Percentiles rank a stretch among this genome's conserved stretches.
phyloP scores from a whole-genome alignment of 2,797 vertebrate genomes.

The Netta rufina region DNA sequence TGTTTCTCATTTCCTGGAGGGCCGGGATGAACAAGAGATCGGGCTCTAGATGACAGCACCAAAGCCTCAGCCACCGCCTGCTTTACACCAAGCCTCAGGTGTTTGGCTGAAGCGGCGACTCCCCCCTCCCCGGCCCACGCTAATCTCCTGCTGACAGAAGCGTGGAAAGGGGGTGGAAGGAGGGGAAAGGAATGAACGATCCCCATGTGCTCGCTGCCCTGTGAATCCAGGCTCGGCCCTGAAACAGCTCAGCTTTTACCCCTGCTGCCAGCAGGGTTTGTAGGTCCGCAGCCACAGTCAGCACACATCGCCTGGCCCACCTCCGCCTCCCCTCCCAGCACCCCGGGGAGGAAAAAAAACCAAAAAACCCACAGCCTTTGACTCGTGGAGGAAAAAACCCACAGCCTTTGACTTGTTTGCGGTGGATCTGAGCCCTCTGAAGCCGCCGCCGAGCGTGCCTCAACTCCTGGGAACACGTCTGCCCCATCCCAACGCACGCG shows the following conservation, averaged over 20 bases:
- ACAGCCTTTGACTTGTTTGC: conserved; percentile 33
- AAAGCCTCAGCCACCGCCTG: conserved; percentile 23
- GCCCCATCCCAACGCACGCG: not conserved
- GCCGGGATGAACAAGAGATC: conserved; percentile 58
- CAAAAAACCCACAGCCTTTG: conserved; percentile 10
- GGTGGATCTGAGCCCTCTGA: conserved; percentile 44
- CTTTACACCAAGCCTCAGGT: not conserved
- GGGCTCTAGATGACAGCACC: conserved; percentile 25
- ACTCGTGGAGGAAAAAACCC: not conserved
- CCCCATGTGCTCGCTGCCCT: not conserved
- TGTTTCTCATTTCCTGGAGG: conserved; percentile 69
- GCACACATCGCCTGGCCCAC: not conserved
- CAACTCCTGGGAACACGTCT: conserved; percentile 53
- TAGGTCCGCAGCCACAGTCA: not conserved
- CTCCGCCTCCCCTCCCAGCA: conserved; percentile 5
- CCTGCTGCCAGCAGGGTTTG: not conserved
- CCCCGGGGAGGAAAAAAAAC: not conserved
- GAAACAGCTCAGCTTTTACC: not conserved
- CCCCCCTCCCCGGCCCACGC: not conserved
- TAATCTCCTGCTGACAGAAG: conserved; percentile 15
- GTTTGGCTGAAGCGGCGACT: not conserved
- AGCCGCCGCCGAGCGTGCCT: conserved; percentile 22
- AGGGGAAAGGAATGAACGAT: not conserved
- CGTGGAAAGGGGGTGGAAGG: not conserved
- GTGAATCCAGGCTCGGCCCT: not conserved